These are phyloP conservation scores for Dendropsophus ebraccatus DNA, from an alignment of 2,113 vertebrate genomes.

Conservation along the genomic window DNA sequence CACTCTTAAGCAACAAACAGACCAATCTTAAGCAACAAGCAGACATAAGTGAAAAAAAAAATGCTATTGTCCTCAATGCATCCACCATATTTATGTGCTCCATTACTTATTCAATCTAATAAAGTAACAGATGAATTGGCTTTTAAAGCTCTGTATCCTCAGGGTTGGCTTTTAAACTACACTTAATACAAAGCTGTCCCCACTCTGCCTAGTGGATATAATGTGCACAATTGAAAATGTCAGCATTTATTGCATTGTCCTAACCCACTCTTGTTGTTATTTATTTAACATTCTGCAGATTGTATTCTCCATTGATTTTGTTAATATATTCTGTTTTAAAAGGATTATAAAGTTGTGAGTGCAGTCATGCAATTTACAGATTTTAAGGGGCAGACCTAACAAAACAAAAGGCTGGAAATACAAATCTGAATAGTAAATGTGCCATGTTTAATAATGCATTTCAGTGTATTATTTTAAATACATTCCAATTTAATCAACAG, in stretches of 20 bases:
- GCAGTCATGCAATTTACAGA: neutral
- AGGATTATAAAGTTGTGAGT: neutral
- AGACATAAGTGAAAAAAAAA: slow-evolving; percentile 8
- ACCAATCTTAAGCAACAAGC: neutral
- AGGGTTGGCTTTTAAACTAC: slow-evolving; percentile 52
- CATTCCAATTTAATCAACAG: too few species aligned
- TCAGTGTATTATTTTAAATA: neutral
- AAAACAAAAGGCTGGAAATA: neutral
- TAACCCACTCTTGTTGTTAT: slow-evolving; percentile 18
- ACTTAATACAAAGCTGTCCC: slow-evolving; percentile 53
- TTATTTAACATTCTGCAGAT: slow-evolving; percentile 37
- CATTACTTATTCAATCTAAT: slow-evolving; percentile 59
- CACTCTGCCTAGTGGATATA: slow-evolving; percentile 51
- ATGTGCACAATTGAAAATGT: slow-evolving; percentile 49
- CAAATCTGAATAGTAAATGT: neutral
- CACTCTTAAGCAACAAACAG: neutral
- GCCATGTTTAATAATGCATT: neutral
- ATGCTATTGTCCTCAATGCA: neutral
- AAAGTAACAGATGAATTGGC: slow-evolving; percentile 57
- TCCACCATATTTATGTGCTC: slow-evolving; percentile 52
- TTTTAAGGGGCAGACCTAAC: slow-evolving; percentile 2
- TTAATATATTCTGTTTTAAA: slow-evolving; percentile 34
- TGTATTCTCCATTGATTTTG: slow-evolving; percentile 39
- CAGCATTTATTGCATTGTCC: slow-evolving; percentile 55
- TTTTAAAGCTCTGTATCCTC: slow-evolving; percentile 54